These are phyloP conservation scores for Rissa tridactyla DNA, from an alignment of 2,113 vertebrate genomes.

Conservation along the genomic window DNA sequence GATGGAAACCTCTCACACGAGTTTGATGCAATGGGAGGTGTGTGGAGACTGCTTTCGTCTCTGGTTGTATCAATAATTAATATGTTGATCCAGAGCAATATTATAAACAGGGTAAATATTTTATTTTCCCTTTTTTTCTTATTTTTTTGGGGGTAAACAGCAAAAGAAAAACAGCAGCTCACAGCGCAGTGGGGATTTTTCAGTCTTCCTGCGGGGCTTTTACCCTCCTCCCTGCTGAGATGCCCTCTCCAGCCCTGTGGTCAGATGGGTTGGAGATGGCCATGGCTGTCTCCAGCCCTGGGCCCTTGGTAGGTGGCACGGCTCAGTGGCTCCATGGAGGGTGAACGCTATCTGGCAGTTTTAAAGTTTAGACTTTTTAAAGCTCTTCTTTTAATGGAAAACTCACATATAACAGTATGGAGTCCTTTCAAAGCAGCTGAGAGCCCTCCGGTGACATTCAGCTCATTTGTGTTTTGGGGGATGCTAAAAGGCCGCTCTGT, in stretches of 20 bases:
- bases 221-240: not conserved
- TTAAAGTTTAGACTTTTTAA: not conserved
- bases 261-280: not conserved
- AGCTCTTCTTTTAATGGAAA: not conserved
- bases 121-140: not conserved
- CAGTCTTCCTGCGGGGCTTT: not conserved
- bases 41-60: conserved; percentile 6
- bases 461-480: not conserved
- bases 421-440: not conserved
- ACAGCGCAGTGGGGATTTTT: not conserved
- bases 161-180: not conserved
- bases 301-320: not conserved
- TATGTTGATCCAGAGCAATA: conserved; percentile 7
- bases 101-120: not conserved
- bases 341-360: not conserved
- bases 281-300: not conserved
- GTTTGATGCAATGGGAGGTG: not conserved
- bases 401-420: not conserved
- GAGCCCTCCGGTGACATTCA: rapidly evolving
- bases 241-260: not conserved
- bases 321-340: not conserved
- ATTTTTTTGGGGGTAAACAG: not conserved
- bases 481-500: not conserved
- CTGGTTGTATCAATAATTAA: conserved; percentile 36
- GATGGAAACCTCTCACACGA: not conserved